Evolutionary conservation across 2,113 vertebrate genomes (phyloP).

Genomic region (Paramisgurnus dabryanus): DNA sequence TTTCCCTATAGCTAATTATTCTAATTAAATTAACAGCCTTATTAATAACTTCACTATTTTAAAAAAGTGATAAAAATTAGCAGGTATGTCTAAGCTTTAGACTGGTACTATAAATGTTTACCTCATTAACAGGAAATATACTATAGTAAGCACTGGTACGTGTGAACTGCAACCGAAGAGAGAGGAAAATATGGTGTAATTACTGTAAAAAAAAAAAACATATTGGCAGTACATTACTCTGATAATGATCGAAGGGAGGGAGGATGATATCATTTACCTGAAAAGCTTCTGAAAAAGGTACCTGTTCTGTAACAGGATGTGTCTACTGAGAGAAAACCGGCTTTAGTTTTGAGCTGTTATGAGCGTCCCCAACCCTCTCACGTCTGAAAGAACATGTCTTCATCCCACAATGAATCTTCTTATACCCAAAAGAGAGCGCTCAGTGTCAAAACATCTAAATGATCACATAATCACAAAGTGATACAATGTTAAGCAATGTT

Average conservation of each 20-base stretch:
- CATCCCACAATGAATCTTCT: conserved; percentile 55
- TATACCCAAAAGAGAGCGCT: conserved; percentile 51
- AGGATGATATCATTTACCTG: conserved; percentile 66
- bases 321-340: conserved; percentile 35
- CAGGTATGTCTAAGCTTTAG: neutral
- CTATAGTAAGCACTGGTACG: conserved; percentile 38
- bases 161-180: conserved; percentile 13
- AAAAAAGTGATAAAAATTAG: neutral
- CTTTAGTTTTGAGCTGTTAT: conserved; percentile 19
- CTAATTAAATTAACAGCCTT: too few species aligned
- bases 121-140: conserved; percentile 36
- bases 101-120: neutral
- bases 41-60: neutral
- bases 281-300: conserved; percentile 55
- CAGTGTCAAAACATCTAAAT: conserved; percentile 62
- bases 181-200: conserved; percentile 58
- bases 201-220: conserved; percentile 63
- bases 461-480: conserved; percentile 52
- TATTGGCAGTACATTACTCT: conserved; percentile 58
- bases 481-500: conserved; percentile 53
- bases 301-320: conserved; percentile 43
- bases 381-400: neutral
- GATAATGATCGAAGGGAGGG: conserved; percentile 65
- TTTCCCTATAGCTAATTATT: too few species aligned
- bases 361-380: conserved; percentile 10